Conservation (phyloP, 2,113 vertebrate species). For the Erythrocercus mccallii region DNA sequence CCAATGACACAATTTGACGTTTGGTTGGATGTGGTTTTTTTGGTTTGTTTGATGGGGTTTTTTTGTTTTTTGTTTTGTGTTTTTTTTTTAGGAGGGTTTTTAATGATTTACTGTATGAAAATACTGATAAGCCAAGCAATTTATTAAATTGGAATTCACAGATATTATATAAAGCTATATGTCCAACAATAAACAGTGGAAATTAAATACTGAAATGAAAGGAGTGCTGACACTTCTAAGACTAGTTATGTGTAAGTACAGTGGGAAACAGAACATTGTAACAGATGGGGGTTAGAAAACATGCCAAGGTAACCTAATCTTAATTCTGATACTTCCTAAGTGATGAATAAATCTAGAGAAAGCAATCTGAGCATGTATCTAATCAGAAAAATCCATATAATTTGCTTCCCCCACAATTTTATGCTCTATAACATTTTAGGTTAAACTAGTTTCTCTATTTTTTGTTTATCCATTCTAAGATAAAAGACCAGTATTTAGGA, state of each 20-base stretch:
- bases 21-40: neutral
- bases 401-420: neutral
- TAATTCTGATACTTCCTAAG: neutral
- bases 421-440: neutral
- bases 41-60: neutral
- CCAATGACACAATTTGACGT: neutral
- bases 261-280: neutral
- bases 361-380: neutral
- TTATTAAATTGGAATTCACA: neutral
- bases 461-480: neutral
- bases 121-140: neutral
- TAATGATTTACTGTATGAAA: neutral
- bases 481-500: neutral
- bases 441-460: neutral
- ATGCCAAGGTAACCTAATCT: neutral
- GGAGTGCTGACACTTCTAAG: neutral
- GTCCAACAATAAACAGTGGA: neutral
- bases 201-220: neutral
- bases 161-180: neutral
- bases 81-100: neutral
- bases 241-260: neutral
- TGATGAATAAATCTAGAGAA: neutral
- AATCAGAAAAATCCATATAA: neutral
- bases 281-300: neutral
- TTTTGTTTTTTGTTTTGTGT: neutral